These are phyloP conservation scores for Planiliza haematocheilus DNA, from an alignment of 2,113 vertebrate genomes.

Conservation along the genomic window DNA sequence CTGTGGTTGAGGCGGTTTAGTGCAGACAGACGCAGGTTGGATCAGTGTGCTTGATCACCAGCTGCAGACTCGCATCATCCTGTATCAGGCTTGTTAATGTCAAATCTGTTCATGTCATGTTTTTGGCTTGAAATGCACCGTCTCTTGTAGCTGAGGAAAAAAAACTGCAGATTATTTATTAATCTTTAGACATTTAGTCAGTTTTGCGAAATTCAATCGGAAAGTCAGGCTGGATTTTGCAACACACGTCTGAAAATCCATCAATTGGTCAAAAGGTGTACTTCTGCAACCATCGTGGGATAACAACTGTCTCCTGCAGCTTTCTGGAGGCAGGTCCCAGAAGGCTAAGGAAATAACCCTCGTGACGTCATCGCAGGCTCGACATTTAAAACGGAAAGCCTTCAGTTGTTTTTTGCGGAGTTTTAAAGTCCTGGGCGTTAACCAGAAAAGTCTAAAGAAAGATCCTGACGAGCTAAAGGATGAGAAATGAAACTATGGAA, in stretches of 20 bases:
- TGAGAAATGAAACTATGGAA: too few species aligned
- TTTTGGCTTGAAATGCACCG: slow-evolving; percentile 14
- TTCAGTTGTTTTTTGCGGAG: not conserved
- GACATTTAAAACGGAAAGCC: slow-evolving; percentile 1
- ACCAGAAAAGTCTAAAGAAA: not conserved
- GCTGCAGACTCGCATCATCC: slow-evolving; percentile 37
- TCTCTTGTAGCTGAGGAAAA: slow-evolving; percentile 11
- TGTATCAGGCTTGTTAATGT: slow-evolving; percentile 25
- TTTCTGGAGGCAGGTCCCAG: not conserved
- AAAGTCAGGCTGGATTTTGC: too few species aligned
- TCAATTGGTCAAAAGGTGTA: not conserved
- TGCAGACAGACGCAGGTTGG: slow-evolving; percentile 49
- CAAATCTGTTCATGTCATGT: slow-evolving; percentile 22
- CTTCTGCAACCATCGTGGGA: fast-evolving
- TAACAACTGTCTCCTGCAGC: not conserved
- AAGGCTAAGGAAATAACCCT: not conserved
- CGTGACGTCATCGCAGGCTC: not conserved
- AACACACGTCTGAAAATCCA: not conserved
- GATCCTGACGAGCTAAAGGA: not conserved
- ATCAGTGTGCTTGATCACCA: slow-evolving; percentile 52
- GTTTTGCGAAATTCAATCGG: not conserved
- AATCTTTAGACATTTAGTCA: not conserved
- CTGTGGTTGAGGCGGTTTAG: slow-evolving; percentile 45
- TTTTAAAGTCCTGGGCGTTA: too few species aligned
- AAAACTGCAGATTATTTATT: slow-evolving; percentile 12